Evolutionary conservation across 2,797 vertebrate genomes (phyloP).

Genomic region (Myotis daubentonii): DNA sequence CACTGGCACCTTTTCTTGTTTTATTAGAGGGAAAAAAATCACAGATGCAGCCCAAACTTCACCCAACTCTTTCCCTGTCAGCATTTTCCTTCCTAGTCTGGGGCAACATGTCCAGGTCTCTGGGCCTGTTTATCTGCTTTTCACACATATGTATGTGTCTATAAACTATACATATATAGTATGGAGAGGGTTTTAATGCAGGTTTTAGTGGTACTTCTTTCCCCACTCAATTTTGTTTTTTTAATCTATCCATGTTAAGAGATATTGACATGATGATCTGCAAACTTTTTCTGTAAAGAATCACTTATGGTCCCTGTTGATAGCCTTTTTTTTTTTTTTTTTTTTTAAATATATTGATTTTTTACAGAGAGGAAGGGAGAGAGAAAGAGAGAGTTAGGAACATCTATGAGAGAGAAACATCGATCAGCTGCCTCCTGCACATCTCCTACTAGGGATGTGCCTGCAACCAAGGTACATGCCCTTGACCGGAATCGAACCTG

Average conservation of each 20-base stretch:
- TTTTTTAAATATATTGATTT: neutral
- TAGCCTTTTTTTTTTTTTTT: neutral
- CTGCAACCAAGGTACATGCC: too few relatives aligned
- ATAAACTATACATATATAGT: fast-evolving
- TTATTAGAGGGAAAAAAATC: neutral
- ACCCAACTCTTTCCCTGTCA: fast-evolving
- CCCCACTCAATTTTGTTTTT: neutral
- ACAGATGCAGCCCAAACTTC: neutral
- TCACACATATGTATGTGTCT: neutral
- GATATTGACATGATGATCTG: too few relatives aligned
- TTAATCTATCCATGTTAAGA: fast-evolving
- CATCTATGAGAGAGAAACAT: too few relatives aligned
- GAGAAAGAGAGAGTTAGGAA: too few relatives aligned
- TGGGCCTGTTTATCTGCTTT: neutral
- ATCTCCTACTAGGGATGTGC: too few relatives aligned
- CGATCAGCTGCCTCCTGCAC: too few relatives aligned
- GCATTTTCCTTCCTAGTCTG: neutral
- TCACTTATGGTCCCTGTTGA: neutral
- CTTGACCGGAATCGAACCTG: too few relatives aligned
- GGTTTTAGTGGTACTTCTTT: neutral
- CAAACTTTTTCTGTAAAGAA: neutral
- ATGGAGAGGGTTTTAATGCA: neutral
- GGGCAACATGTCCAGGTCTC: neutral
- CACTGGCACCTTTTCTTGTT: neutral
- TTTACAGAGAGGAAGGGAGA: too few relatives aligned